Base-by-base conservation (phyloP, 2,113 vertebrate species). In the Otocyon megalotis region DNA sequence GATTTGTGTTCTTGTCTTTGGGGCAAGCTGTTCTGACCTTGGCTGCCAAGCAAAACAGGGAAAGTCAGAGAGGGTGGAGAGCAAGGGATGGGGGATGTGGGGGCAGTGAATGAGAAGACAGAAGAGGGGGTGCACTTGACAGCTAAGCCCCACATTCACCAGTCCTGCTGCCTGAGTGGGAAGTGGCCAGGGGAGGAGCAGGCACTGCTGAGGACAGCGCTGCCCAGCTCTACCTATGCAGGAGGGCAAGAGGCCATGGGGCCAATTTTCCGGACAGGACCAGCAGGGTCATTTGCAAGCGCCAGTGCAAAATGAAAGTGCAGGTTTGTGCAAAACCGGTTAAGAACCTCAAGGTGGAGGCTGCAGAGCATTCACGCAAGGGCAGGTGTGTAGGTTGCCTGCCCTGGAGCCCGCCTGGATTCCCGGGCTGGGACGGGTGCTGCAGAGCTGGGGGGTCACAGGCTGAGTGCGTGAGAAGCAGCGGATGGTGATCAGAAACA, bases 371-470 rank as follows among this genome's bases (percentile, higher is more conserved):
- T 15, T 37, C 48, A 82, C 8, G 5, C 69, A 74, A 74, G 35
- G 11, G 37, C 11, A 4, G n/a, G 30, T 0, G 13, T 32, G 16
- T n/a, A 19, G n/a, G 28, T 3, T 4, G 28, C 62, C 1, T 3
- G 28, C 43, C 3, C 0, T 0, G 32, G 71, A 72, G 77, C 24
- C 19, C 0, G 2, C 50, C 20, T 19, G 4, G 2, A 50, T 48
- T 30, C 65, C 77, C 65, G 11, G 0, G 2, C 26, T 28, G 4
- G 12, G 22, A 8, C 37, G 50, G 35, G 62, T 37, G 13, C 35
- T 87, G 69, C 6, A 7, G 43, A 43, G 43, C 43, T 43, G 43
- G 43, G 43, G 87, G 77, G 12, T 71, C 77, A 19, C 50, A 50
- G 19, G 16, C 53, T 56, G 26, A 80, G 0, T 1, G 1, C 6